A percentile compares a stretch with the other conserved stretches of the same genome.
phyloP scores from a whole-genome alignment of 2,888 invertebrate genomes.

The Podabrus alpinus region DNA sequence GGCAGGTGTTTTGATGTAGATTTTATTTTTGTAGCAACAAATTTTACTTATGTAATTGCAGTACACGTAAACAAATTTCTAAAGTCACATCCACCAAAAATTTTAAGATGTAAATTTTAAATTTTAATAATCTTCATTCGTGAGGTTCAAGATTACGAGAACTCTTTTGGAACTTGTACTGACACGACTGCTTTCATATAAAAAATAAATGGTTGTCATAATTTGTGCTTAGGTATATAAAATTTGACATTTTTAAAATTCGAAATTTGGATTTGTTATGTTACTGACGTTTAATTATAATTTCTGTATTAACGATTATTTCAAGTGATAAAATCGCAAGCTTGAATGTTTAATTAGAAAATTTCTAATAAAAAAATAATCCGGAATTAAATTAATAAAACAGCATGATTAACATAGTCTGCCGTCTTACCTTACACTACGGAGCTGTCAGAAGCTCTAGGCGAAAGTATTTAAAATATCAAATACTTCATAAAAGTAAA shows the following conservation, averaged over 20 bases:
- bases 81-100: neutral
- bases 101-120: neutral
- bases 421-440: no score
- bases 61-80: neutral
- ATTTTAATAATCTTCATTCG: neutral
- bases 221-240: neutral
- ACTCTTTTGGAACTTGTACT: neutral
- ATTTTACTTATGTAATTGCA: neutral
- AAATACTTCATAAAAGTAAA: no score
- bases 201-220: neutral
- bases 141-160: neutral
- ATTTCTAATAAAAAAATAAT: neutral
- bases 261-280: neutral
- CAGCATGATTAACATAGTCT: no score
- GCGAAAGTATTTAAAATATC: no score
- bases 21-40: slow-evolving; percentile 1
- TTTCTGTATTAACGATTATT: no score
- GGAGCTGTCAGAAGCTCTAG: no score
- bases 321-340: neutral
- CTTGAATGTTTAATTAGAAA: neutral
- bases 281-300: neutral
- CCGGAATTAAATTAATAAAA: neutral
- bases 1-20: slow-evolving; percentile 1
- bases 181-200: neutral
- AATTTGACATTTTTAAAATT: neutral